Base-by-base conservation (phyloP, 2,797 vertebrate genomes). In the Typhlichthys subterraneus region DNA sequence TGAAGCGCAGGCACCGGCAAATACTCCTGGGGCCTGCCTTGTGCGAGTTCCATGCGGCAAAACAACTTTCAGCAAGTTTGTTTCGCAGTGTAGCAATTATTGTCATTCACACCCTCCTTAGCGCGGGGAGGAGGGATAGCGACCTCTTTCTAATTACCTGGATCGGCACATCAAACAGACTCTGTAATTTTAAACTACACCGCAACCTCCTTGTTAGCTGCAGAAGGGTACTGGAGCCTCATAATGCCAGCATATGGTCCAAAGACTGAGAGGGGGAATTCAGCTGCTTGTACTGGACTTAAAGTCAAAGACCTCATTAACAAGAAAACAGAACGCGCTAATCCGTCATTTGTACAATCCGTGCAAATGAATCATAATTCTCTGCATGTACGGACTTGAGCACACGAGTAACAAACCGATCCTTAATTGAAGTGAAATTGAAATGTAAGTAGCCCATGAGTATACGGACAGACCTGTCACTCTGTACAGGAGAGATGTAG, bases 251-350 rank as follows among this genome's bases (percentile, higher is more conserved):
- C 91, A 91, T 92, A 90, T 90, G 90, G 84, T 86, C 66, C 50
- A 66, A 77, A 84, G 74, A 82, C 87, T 82, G 81, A 67, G 68
- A 46, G 65, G 70, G 77, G 80, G 76, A 73, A 86, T 89, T 79
- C 69, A 75, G 84, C 81, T 84, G 85, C 85, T 87, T 88, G 88
- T 91, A 76, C 69, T 84, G 86, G 87, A 76, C 90, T 90, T 85
- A 86, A 87, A 90, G 90, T 89, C 77, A 67, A 82, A 91, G 86
- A 93, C 87, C 90, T 84, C 85, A 91, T 91, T 90, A 92, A 84
- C 63, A 66, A 67, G 57, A 69, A 87, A 89, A 89, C 81, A 79
- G 70, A 73, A 77, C 77, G 65, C 45, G 5, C 73, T 90, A 91
- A 92, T 91, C 89, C 88, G 89, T 90, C 89, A 90, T 89, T 87